Conservation (phyloP, 2,113 vertebrate genomes). For the Pterophyllum scalare region DNA sequence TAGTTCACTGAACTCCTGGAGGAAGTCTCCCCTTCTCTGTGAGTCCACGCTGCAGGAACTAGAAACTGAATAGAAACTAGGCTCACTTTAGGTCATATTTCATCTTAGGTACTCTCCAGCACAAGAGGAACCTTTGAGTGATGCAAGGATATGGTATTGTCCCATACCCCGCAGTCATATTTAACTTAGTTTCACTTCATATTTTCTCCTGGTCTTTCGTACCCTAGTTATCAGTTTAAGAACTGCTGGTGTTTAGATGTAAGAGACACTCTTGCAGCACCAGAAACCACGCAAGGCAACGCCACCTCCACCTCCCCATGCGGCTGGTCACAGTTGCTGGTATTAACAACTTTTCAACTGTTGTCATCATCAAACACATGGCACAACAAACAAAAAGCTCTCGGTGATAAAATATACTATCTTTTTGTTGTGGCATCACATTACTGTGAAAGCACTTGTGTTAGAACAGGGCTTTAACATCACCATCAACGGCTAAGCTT, state of each 20-base stretch:
- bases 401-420: background rate
- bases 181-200: background rate
- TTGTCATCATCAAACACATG: background rate
- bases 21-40: background rate
- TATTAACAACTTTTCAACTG: background rate
- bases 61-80: background rate
- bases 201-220: background rate
- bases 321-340: background rate
- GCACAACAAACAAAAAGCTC: background rate
- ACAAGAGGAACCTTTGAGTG: background rate
- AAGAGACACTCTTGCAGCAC: background rate
- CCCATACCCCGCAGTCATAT: background rate
- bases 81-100: background rate
- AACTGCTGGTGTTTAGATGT: background rate
- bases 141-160: background rate
- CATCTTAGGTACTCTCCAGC: background rate
- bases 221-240: background rate
- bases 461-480: background rate
- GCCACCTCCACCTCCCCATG: background rate
- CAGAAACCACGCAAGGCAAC: background rate
- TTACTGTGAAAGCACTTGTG: background rate
- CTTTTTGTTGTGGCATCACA: background rate
- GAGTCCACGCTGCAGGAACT: background rate
- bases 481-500: background rate
- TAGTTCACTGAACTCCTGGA: background rate